These are phyloP conservation scores for Pristionchus entomophagus DNA, from an alignment of 2,888 invertebrate species.

Conservation along the genomic window DNA sequence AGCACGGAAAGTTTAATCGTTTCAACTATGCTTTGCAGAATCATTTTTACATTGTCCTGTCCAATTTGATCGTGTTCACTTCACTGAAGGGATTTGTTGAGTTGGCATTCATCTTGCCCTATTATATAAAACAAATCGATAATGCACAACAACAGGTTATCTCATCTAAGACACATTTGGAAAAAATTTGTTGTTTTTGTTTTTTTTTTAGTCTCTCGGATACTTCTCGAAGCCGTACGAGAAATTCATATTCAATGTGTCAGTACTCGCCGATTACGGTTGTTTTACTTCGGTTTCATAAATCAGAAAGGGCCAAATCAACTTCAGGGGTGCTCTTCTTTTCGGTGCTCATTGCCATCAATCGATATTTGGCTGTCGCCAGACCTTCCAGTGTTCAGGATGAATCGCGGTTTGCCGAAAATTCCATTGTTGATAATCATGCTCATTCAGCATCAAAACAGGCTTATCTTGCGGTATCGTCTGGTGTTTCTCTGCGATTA, in stretches of 20 bases:
- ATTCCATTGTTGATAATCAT: neutral
- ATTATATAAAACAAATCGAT: neutral
- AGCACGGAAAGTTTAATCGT: too few relatives aligned
- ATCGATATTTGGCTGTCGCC: neutral
- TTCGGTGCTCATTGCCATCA: neutral
- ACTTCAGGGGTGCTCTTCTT: neutral
- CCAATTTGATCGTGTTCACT: neutral
- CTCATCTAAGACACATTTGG: too few relatives aligned
- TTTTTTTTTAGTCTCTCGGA: neutral
- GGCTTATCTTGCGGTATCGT: neutral
- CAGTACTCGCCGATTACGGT: neutral
- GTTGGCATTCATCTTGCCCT: slow-evolving; percentile 19
- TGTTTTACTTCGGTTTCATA: too few relatives aligned
- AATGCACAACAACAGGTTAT: neutral
- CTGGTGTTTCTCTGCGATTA: neutral
- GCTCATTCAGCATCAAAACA: neutral
- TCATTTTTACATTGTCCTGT: slow-evolving; percentile 2
- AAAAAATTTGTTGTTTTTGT: neutral
- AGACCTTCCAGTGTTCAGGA: neutral
- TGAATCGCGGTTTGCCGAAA: neutral
- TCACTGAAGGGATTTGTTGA: slow-evolving; percentile 1
- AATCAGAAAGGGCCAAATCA: too few relatives aligned
- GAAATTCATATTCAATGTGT: neutral
- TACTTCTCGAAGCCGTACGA: neutral
- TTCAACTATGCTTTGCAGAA: too few relatives aligned